These are phyloP conservation scores for Hippasteria phrygiana DNA, from an alignment of 53 echinoderm and acorn worm species.

Conservation along the genomic window DNA sequence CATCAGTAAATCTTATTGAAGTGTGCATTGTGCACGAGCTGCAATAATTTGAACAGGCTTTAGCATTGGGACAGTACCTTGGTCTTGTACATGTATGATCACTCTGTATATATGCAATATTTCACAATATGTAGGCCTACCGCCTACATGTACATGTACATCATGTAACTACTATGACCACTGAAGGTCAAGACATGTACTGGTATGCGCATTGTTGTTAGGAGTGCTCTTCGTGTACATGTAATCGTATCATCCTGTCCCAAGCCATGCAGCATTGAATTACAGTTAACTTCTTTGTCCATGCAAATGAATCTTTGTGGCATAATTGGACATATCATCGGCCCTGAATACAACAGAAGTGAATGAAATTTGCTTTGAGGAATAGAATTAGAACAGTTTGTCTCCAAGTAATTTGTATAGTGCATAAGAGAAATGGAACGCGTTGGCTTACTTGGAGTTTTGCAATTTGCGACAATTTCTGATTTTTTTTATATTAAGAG, in stretches of 20 bases:
- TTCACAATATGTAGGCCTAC: no score
- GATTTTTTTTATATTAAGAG: no score
- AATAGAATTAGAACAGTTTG: no score
- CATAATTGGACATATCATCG: background rate
- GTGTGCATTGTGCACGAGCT: background rate
- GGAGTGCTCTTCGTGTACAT: background rate
- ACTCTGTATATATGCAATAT: no score
- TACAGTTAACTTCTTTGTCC: background rate
- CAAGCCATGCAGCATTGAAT: background rate
- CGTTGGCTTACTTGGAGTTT: no score
- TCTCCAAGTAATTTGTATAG: no score
- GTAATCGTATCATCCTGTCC: background rate
- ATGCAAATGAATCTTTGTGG: background rate
- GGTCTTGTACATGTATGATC: background rate
- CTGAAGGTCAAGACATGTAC: slow-evolving; percentile 2
- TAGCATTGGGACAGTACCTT: background rate
- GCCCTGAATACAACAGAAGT: background rate
- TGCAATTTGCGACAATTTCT: no score
- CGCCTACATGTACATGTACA: no score
- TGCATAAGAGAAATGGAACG: no score
- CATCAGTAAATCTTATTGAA: background rate
- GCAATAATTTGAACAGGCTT: background rate
- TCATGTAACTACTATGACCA: background rate
- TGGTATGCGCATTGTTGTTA: slow-evolving; percentile 7
- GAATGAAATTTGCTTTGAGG: background rate